Evolutionary conservation across 2,797 vertebrate species (phyloP).

Genomic region (Poeciliopsis turneri): DNA sequence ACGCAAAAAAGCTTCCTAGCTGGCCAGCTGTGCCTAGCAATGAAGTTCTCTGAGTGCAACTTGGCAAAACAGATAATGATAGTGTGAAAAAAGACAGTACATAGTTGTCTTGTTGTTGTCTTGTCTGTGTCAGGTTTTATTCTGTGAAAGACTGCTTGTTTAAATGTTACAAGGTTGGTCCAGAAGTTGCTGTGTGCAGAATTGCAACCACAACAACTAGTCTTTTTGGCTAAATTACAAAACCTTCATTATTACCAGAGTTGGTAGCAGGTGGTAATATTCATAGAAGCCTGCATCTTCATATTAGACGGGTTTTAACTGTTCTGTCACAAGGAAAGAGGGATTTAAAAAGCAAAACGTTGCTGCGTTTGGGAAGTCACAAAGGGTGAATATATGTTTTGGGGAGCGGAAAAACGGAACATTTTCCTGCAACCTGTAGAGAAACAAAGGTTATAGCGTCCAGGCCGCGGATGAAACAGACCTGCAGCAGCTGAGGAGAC

Average conservation of each 20-base stretch:
- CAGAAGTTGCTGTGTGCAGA: background rate
- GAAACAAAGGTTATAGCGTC: constrained; percentile 36
- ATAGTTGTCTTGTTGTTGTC: no score
- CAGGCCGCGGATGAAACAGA: constrained; percentile 44
- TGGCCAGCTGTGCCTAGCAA: no score
- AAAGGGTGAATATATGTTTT: constrained; percentile 3
- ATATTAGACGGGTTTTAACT: background rate
- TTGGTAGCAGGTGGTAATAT: background rate
- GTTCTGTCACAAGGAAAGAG: background rate
- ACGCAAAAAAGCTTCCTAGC: no score
- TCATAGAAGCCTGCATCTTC: background rate
- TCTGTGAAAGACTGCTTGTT: background rate
- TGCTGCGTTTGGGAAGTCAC: background rate
- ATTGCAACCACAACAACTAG: background rate
- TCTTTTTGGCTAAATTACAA: background rate
- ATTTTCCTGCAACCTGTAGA: constrained; percentile 5
- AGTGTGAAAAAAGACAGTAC: no score
- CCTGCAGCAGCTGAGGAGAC: constrained; percentile 41
- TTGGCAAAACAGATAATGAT: no score
- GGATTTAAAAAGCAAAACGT: background rate
- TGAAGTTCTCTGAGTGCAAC: no score
- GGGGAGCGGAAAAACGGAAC: background rate
- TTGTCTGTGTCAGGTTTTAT: background rate
- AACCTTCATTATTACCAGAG: background rate
- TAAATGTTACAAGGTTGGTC: background rate